Base-by-base conservation (phyloP, 2,888 invertebrate species). In the Leptinotarsa haldemani region DNA sequence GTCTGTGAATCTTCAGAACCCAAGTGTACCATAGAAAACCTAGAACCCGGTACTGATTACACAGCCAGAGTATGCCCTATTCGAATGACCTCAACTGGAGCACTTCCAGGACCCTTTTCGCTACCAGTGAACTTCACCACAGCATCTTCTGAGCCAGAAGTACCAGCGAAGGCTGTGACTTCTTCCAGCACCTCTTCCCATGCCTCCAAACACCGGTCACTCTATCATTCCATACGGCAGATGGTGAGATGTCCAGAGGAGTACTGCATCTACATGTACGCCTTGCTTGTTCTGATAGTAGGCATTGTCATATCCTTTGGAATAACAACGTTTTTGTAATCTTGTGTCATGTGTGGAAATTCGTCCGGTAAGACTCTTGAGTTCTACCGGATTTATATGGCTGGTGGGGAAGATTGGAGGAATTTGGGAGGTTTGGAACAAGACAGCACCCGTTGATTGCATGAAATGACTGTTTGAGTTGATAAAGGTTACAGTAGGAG, bases 1-100 rank as follows among this genome's bases (percentile, higher is more conserved):
- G 91, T 93, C 81, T 94, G 93, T 87, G 89, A 90, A 81, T 94
- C 94, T 71, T 83, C 88, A 75, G 92, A 91, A 80, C 89, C 91
- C 73, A 90, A 90, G 87, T 91, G 89, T 85, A 89, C 89, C 85
- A 87, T 93, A 85, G 89, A 90, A 88, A 92, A 93, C 84, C 90
- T 96, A 85, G 93, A 94, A 82, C 90, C 93, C 69, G 94, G 94
- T 82, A 90, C 90, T 71, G 94, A 94, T 85, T 96, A 96, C 88
- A 88, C 89, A 82, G 92, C 94, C 82, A 92, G 96, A 71, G 95
- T 96, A 78, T 93, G 94, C 88, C 93, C 94, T 46, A 91, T 95
- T 82, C 91, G 96, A 65, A 88, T 88, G 69, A 90, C 91, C 71
- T 89, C 90, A 81, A 88, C 88, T 69, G 90, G 90, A 56, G 90